Evolutionary conservation across 2,888 invertebrate species (phyloP), one percentile per base, ranked within the genome.

Genomic region (Podabrus alpinus): DNA sequence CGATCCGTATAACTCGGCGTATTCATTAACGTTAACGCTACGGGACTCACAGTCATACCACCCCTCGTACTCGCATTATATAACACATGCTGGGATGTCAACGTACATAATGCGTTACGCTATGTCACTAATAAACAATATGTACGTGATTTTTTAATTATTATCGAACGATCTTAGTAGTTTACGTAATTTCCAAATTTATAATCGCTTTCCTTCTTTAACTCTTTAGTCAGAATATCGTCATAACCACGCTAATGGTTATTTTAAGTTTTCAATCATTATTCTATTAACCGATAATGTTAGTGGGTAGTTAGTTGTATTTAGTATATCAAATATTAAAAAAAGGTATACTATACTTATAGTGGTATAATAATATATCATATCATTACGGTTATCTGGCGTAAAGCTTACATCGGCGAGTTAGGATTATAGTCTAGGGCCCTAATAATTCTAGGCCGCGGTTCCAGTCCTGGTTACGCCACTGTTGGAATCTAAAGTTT

Each of bases 1-100:
- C 82, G 83, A 83, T 83, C 82, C 82, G 82, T 76, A 72, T 82
- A 82, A 82, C 81, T 82, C 80, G 78, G 79, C 78, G 80, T 79
- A 79, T 80, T 76, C 74, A 76, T 76, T 74, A 76, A 72, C 73
- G 76, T 76, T 72, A 67, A 73, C 76, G 68, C 73, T 71, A 73
- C 71, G 76, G 76, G 76, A 76, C 76, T 61, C 64, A 15, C 62
- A 15, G 29, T 25, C 29, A 25, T 25, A 25, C 59, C 72, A 67
- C 67, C 75, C 70, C 67, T 68, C 72, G 24, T n/a, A 66, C 60
- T 45, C 45, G 45, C 45, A 45, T 45, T 45, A 45, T 45, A 45
- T 45, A 68, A 66, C 68, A 72, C 72, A 75, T 68, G 19, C 62
- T 64, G 62, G 62, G 21, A 64, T 64, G 62, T 64, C 62, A 64